Conservation (phyloP, 2,797 vertebrate species). For the Sparus aurata region DNA sequence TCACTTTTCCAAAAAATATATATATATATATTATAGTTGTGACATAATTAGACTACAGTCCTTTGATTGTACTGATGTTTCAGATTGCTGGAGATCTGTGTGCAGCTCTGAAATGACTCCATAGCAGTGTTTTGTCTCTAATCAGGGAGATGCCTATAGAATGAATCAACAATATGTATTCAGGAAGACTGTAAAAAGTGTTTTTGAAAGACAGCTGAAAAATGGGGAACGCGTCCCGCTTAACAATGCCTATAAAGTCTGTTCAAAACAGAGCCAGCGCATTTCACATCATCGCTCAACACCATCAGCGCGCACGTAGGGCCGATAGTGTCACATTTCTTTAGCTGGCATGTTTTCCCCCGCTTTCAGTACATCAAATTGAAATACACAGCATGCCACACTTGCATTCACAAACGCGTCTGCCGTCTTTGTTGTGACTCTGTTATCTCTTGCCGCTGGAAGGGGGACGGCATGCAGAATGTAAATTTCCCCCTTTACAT, state of each 20-base stretch:
- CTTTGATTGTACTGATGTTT: constrained; percentile 3
- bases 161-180: neutral
- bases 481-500: neutral
- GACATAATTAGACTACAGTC: neutral
- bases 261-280: neutral
- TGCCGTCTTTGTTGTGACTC: neutral
- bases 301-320: neutral
- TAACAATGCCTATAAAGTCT: neutral
- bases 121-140: neutral
- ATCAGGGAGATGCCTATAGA: neutral
- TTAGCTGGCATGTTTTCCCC: neutral
- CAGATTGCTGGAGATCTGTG: neutral
- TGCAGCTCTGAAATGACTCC: neutral
- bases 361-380: neutral
- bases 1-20: neutral
- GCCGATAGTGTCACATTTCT: neutral
- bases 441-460: neutral
- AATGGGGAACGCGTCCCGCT: neutral
- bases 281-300: neutral
- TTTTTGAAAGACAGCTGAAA: neutral
- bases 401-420: neutral
- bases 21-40: too few relatives aligned
- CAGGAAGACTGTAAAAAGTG: neutral
- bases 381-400: neutral
- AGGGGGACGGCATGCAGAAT: neutral